These are phyloP conservation scores for Troides helena DNA, from an alignment of 2,888 invertebrate genomes.

Conservation along the genomic window DNA sequence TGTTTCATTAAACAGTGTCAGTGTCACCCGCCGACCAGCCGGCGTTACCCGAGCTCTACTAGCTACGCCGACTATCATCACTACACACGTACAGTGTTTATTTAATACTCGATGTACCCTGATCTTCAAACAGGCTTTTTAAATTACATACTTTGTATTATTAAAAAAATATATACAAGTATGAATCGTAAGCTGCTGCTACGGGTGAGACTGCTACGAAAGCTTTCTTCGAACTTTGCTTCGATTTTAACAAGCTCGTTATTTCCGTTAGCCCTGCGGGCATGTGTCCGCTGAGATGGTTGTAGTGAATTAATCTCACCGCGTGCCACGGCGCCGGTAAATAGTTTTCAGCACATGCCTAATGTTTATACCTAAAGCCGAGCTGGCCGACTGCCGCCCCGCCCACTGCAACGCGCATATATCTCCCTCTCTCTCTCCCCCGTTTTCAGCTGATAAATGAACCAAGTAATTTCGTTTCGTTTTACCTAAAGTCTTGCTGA, in stretches of 20 bases:
- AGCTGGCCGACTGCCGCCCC: constrained; percentile 40
- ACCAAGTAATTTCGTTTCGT: constrained; percentile 33
- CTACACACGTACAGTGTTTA: too few relatives aligned
- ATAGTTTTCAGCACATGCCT: constrained; percentile 28
- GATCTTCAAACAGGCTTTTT: too few relatives aligned
- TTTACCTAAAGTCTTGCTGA: constrained; percentile 30
- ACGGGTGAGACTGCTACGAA: too few relatives aligned
- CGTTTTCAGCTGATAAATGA: constrained; percentile 36
- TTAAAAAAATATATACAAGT: too few relatives aligned
- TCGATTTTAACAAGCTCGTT: too few relatives aligned
- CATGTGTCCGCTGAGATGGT: too few relatives aligned
- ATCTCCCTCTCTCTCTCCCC: constrained; percentile 36
- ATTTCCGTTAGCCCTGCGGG: too few relatives aligned
- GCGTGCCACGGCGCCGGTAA: constrained; percentile 14
- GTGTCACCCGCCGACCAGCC: background rate
- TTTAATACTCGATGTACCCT: too few relatives aligned
- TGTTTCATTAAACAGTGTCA: constrained; percentile 8
- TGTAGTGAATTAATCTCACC: constrained; percentile 17
- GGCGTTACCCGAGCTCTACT: background rate
- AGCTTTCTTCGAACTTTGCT: too few relatives aligned
- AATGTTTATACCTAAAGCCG: constrained; percentile 32
- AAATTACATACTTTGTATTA: too few relatives aligned
- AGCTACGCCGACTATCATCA: background rate
- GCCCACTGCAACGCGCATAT: constrained; percentile 57
- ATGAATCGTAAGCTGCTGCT: too few relatives aligned